Evolutionary conservation across 2,888 invertebrate species (phyloP), one percentile per base, ranked within the genome.

Genomic region (Listrodromus nycthemerus): DNA sequence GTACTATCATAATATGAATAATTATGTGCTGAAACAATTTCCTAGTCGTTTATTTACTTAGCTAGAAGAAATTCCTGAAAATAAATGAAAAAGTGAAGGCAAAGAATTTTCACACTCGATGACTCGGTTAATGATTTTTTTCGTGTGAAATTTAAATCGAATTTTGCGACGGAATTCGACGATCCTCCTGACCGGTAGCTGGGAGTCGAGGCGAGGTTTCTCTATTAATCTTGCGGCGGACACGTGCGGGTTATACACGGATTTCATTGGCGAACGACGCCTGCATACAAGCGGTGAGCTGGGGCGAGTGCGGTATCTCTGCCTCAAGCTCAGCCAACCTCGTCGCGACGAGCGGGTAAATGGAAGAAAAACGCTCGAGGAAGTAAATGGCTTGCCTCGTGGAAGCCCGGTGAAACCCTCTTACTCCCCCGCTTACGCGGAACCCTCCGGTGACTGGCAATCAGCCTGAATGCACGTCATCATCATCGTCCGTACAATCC

Each of bases 381-480:
- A 85, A 85, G 82, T 86, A 87, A 88, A 87, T 87, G 84, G 78
- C 78, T 78, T 84, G 65, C n/a, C 65, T 73, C 76, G 48, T 69
- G 71, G 66, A 73, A 77, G 37, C 19, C 58, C 73, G 77, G 74
- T 78, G 74, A 76, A 81, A 85, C 61, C 83, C 82, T 82, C 76
- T 80, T 82, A 78, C 27, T 45, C 63, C 73, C 61, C 65, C 45
- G 65, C 63, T 41, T 65, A 63, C 65, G 65, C 77, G 77, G 81
- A 61, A 84, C 77, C 84, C 80, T 74, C 65, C 48, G 69, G 84
- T 81, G 78, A 84, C 84, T 85, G 86, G 86, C 87, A 89, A 89
- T 89, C 89, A 88, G 87, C 84, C 85, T 87, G 87, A 88, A 88
- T 87, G 89, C 87, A 85, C 87, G 88, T 89, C 89, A 87, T 89